Percentiles rank a stretch among this genome's conserved stretches.
Conservation (phyloP, 2,888 invertebrate species). For the Drosophila mayaguana region DNA sequence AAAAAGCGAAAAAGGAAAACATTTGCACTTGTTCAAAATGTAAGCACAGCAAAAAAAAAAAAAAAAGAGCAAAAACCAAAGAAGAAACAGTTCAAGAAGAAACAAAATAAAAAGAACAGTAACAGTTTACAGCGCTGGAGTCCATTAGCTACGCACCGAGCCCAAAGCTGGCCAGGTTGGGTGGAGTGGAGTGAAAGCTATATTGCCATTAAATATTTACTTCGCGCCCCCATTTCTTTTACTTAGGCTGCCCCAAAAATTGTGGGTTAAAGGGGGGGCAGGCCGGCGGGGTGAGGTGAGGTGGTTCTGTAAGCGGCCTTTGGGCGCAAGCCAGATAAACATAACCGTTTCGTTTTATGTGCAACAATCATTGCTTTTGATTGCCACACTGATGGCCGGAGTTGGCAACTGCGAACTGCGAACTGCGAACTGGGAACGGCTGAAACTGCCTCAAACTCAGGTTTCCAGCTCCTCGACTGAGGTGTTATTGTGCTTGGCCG, state of each 20-base stretch:
- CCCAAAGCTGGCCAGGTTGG: neutral
- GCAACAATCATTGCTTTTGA: slow-evolving; percentile 84
- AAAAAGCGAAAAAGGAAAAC: slow-evolving; percentile 29
- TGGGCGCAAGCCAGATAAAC: slow-evolving; percentile 80
- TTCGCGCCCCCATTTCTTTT: slow-evolving; percentile 72
- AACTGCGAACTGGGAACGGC: neutral
- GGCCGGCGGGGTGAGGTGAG: neutral
- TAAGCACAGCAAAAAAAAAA: slow-evolving; percentile 42
- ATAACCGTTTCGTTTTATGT: slow-evolving; percentile 84
- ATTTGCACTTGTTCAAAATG: slow-evolving; percentile 77
- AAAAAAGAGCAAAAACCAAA: slow-evolving; percentile 7
- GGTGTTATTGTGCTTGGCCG: slow-evolving; percentile 39
- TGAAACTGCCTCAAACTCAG: slow-evolving; percentile 1
- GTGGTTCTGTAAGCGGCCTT: slow-evolving; percentile 33
- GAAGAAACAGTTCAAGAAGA: slow-evolving; percentile 10
- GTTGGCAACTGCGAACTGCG: slow-evolving; percentile 19
- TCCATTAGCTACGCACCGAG: slow-evolving; percentile 61
- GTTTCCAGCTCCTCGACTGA: slow-evolving; percentile 9
- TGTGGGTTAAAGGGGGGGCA: neutral
- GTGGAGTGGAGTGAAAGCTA: slow-evolving; percentile 13
- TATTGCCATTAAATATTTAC: slow-evolving; percentile 75
- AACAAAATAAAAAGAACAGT: slow-evolving; percentile 24
- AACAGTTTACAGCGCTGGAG: slow-evolving; percentile 56
- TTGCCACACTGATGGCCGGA: slow-evolving; percentile 75
- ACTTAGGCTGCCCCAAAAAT: slow-evolving; percentile 37